phyloP scores from a whole-genome alignment of 2,888 invertebrate species.

The Caenorhabditis panamensis region DNA sequence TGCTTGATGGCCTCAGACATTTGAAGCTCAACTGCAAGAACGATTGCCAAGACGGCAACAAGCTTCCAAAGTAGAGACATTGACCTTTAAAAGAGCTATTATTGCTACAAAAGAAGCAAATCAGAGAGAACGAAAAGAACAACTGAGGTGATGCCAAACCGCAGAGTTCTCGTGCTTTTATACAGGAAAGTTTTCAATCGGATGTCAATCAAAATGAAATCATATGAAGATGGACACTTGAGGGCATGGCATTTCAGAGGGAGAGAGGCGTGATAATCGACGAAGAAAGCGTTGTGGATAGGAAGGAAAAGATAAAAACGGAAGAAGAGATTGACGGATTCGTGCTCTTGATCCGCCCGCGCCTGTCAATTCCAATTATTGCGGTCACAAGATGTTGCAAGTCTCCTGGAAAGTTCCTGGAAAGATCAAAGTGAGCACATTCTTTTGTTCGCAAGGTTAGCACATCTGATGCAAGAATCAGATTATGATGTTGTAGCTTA shows the following conservation, averaged over 20 bases:
- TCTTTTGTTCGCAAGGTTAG: too few species aligned
- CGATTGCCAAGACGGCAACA: slow-evolving; percentile 1
- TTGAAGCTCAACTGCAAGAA: slow-evolving; percentile 8
- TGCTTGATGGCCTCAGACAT: not conserved
- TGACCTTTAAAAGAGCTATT: not conserved
- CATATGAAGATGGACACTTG: slow-evolving; percentile 49
- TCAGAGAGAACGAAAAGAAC: not conserved
- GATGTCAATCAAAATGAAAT: slow-evolving; percentile 55
- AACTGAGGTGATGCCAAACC: not conserved
- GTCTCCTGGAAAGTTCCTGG: not conserved
- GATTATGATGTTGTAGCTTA: too few species aligned
- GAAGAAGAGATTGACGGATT: not conserved
- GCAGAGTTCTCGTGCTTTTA: not conserved
- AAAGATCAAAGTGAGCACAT: not conserved
- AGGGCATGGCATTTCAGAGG: not conserved
- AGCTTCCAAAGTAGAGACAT: slow-evolving; percentile 25
- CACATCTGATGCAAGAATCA: not conserved
- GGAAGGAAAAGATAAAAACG: not conserved
- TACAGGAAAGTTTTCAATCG: not conserved
- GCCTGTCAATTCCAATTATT: not conserved
- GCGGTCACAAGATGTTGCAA: not conserved
- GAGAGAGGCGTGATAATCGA: not conserved
- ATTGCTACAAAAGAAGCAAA: not conserved
- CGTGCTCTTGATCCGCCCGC: not conserved
- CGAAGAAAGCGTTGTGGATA: slow-evolving; percentile 4